Base-by-base conservation (phyloP, 1,140 invertebrate species). In the Saccostrea glomerata region DNA sequence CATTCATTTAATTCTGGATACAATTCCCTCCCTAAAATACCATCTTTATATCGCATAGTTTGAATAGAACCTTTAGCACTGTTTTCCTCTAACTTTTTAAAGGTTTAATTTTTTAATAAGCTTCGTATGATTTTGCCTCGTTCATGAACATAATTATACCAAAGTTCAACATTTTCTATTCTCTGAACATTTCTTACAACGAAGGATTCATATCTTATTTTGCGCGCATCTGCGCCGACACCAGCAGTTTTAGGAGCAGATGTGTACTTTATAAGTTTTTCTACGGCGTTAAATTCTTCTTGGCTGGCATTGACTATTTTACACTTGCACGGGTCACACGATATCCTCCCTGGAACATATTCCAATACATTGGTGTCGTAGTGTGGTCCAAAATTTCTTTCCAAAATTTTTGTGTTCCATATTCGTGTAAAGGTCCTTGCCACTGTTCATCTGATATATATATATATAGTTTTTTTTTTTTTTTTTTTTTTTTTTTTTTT, bases 1-100 rank as follows among this genome's bases (percentile, higher is more conserved):
- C 89, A 87, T 82, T 92, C 92, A 86, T 92, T 92, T 6, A 92
- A 55, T 82, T 92, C 89, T 54, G 63, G 70, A 17, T 82, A 87
- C 17, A 87, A 56, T 11, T 87, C 86, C n/a, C 58, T 9, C 56
- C 54, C 73, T 56, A 88, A 85, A 36, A 23, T 2, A 6, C 20
- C 82, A 23, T 30, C 63, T 23, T 54, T 66, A 40, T 40, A 17
- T 11, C 70, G 1, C 25, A 83, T 30, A 2, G 84, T 82, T 55
- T 6, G 0, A n/a, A 20, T 17, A 6, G 36, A n/a, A 17, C 70
- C 55, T 17, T 60, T 30, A 55, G 1, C 1, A 1, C 40, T 1
- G 2, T 82, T 23, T 12, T 73, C 7, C 77, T 88, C 87, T 3
- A 88, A 54, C 0, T 56, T 5, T 0, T 30, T 11, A 17, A 20